Evolutionary conservation across 1,140 invertebrate genomes (phyloP), one percentile per base, ranked within the genome.

Genomic region (Nephila pilipes): DNA sequence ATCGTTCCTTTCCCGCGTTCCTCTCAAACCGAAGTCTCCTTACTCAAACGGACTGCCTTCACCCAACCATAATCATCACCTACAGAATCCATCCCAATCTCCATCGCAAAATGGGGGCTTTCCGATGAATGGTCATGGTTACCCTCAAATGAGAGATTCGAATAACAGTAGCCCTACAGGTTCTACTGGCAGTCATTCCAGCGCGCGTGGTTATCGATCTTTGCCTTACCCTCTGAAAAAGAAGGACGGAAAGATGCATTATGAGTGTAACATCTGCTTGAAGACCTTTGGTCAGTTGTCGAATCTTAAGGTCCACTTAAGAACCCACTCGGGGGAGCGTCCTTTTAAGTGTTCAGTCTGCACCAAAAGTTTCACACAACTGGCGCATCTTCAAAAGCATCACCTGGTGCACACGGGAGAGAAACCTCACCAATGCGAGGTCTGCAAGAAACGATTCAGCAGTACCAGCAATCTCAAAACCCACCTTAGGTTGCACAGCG

Each of bases 381-480:
- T 99, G 94, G 99, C 99, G n/a, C 99, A 99, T 95, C 96, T 99
- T 10, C 98, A 99, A 95, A 99, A 99, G 95, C 99, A 99, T 96
- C 98, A 99, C 95, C 96, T 99, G 94, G 99, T 99, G n/a, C 99
- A 99, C 94, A 99, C 98, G 46, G 99, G 99, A 18, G 99, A 99
- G 95, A 99, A 99, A 95, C 99, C 99, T 1, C 99, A 99, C 95
- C 98, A 99, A 95, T 99, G 99, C 95, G 97, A 98, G 94, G 98
- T 99, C 94, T 99, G 99, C 95, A 98, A 99, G 95, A 99, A 99
- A 96, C 96, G 99, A 93, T 99, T 99, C 96, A 99, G 98, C 93
- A 99, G 98, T 75, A 99, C 99, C 1, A 99, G 98, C 20, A 99
- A 99, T 96, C 96, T 99, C 87, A 99, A 99, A 96, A 99, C 99